Evolutionary conservation across 1,140 invertebrate genomes (phyloP).

Genomic region (Archegozetes longisetosus): DNA sequence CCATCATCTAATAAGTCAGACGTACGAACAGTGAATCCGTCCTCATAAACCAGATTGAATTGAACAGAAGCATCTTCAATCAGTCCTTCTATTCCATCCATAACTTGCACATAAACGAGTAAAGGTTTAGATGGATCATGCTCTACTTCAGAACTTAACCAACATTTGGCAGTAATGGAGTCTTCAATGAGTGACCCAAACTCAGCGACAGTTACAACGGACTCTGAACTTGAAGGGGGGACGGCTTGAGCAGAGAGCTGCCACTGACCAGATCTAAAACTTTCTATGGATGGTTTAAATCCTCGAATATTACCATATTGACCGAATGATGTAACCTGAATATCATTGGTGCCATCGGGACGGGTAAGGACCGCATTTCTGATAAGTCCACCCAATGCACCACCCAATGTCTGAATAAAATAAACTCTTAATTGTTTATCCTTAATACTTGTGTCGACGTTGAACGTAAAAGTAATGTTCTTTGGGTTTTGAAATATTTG

Average conservation of each 20-base stretch:
- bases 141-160: not conserved
- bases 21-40: not conserved
- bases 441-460: not conserved
- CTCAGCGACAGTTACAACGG: not conserved
- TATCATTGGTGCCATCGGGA: no score
- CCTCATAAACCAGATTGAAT: not conserved
- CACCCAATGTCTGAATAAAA: not conserved
- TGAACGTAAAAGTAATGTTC: not conserved
- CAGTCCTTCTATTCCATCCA: not conserved
- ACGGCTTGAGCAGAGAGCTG: not conserved
- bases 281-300: no score
- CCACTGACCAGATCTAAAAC: not conserved
- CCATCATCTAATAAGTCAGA: constrained; percentile 7
- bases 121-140: not conserved
- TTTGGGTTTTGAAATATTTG: not conserved
- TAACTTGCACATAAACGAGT: constrained; percentile 5
- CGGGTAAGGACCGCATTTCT: not conserved
- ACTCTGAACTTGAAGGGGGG: not conserved
- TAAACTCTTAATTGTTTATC: not conserved
- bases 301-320: no score
- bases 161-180: not conserved
- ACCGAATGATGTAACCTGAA: no score
- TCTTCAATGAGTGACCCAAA: not conserved
- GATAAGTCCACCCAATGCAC: no score
- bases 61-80: not conserved